A percentile compares a stretch with the other conserved stretches of the same genome.
Evolutionary conservation across 2,113 vertebrate species (phyloP).

Genomic region (Nanger granti): DNA sequence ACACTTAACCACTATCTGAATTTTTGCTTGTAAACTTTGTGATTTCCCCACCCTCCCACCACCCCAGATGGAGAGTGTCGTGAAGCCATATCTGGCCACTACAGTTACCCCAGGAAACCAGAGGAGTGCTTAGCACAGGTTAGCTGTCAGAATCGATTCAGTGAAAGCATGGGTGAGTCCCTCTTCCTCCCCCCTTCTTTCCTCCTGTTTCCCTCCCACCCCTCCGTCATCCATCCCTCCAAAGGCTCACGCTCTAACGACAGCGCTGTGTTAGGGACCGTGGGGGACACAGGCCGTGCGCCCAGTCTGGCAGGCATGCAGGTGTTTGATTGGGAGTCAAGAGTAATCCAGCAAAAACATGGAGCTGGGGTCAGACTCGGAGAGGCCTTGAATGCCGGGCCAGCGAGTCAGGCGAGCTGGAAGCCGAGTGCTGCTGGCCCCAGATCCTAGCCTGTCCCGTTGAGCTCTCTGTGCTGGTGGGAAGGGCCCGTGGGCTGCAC

Average conservation of each 20-base stretch:
- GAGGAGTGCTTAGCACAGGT: background rate
- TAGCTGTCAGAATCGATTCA: background rate
- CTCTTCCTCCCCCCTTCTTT: background rate
- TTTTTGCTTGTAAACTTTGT: background rate
- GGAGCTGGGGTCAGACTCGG: background rate
- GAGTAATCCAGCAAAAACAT: background rate
- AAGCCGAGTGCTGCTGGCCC: background rate
- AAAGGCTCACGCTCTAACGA: background rate
- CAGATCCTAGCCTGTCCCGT: background rate
- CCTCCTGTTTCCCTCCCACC: background rate
- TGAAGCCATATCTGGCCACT: background rate
- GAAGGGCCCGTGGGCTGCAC: background rate
- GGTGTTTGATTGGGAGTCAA: background rate
- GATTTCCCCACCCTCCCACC: background rate
- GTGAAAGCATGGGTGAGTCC: background rate
- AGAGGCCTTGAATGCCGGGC: background rate
- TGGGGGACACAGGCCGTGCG: background rate
- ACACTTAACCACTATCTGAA: background rate
- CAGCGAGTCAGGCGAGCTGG: background rate
- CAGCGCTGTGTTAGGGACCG: background rate
- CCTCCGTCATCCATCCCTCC: too few species aligned
- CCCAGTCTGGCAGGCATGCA: background rate
- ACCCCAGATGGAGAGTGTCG: background rate
- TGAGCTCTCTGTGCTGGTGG: background rate
- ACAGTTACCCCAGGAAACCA: background rate